phyloP scores from a whole-genome alignment of 2,113 vertebrate species.

The Sturnira hondurensis region DNA sequence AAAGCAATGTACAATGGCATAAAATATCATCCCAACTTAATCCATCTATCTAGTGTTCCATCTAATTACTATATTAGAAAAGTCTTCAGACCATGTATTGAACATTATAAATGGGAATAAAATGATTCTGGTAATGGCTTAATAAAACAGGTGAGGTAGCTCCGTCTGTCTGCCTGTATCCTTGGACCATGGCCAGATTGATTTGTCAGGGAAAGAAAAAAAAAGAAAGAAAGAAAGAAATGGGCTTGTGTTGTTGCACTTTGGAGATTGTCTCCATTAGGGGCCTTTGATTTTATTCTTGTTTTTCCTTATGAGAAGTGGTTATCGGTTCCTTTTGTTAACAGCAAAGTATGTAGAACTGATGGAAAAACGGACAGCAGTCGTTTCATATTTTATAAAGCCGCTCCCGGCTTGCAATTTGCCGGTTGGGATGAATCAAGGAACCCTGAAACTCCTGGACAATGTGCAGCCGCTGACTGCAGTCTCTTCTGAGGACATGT shows the following conservation, averaged over 20 bases:
- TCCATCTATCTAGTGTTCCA: conserved; percentile 75
- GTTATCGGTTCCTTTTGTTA: conserved; percentile 59
- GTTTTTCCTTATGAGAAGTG: conserved; percentile 64
- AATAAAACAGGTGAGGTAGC: conserved; percentile 81
- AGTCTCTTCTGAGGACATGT: background rate
- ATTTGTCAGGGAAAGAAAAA: conserved; percentile 73
- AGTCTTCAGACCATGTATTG: conserved; percentile 81
- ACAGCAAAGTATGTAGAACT: conserved; percentile 25
- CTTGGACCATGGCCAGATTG: conserved; percentile 78
- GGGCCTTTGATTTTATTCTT: conserved; percentile 71
- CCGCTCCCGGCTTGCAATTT: background rate
- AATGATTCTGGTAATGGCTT: conserved; percentile 86
- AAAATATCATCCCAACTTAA: conserved; percentile 73
- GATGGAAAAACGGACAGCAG: conserved; percentile 49
- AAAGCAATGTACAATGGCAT: conserved; percentile 37
- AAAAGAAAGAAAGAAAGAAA: conserved; percentile 51
- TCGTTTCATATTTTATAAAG: conserved; percentile 48
- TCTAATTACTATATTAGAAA: conserved; percentile 83
- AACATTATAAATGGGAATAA: conserved; percentile 84
- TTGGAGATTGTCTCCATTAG: conserved; percentile 58
- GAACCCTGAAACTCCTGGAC: conserved; percentile 1
- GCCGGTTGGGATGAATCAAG: background rate
- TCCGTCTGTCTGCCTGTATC: conserved; percentile 74
- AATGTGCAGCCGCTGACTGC: conserved; percentile 18
- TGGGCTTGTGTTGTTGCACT: conserved; percentile 65